Percentiles rank a stretch among this genome's conserved stretches.
phyloP scores from a whole-genome alignment of 2,888 invertebrate species.

The Acronicta psi region DNA sequence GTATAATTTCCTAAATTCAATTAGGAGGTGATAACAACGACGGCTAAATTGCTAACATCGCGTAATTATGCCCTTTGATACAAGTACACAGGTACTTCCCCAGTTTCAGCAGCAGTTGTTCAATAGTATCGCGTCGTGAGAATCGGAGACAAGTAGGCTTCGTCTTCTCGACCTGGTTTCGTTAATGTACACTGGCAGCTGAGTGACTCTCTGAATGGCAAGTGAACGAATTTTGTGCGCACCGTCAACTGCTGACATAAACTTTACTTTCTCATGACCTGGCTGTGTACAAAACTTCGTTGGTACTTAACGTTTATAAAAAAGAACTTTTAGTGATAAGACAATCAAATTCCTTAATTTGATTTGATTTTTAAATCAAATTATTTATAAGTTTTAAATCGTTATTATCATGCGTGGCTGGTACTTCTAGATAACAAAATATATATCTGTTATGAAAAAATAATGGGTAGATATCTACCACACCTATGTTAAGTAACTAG shows the following conservation, averaged over 20 bases:
- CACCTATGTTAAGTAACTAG: no score
- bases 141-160: constrained; percentile 57
- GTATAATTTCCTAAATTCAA: no score
- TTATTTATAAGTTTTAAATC: no score
- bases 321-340: no score
- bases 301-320: constrained; percentile 1
- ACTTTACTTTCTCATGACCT: constrained; percentile 71
- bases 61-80: constrained; percentile 17
- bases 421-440: no score
- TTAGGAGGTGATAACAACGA: no score
- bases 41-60: not conserved
- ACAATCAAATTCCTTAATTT: no score
- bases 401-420: no score
- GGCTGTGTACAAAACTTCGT: constrained; percentile 38
- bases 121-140: constrained; percentile 49
- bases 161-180: constrained; percentile 76
- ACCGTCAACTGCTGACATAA: constrained; percentile 62
- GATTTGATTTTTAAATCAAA: no score
- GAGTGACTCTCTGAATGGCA: constrained; percentile 66
- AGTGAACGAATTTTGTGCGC: constrained; percentile 71
- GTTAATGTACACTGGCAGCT: constrained; percentile 65
- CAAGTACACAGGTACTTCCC: constrained; percentile 15
- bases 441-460: not conserved
- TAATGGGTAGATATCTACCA: not conserved
- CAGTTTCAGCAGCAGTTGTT: constrained; percentile 28